A percentile compares a stretch with the other conserved stretches of the same genome.
These are phyloP conservation scores for Caenorhabditis sp. DNA, from an alignment of 2,888 invertebrate species.

Conservation along the genomic window DNA sequence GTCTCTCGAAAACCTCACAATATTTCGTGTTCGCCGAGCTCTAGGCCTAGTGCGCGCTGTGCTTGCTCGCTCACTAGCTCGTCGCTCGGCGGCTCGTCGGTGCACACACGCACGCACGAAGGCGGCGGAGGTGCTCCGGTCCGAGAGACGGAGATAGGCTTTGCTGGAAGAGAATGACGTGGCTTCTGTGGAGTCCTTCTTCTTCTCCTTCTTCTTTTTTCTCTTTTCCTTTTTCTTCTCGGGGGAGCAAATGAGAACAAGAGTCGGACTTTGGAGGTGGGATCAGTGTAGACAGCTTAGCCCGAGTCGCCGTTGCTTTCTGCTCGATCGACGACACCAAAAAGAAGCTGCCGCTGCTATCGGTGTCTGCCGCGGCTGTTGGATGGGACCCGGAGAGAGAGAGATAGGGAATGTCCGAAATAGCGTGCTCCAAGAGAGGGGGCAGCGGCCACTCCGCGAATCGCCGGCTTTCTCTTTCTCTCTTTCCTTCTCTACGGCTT, in stretches of 20 bases:
- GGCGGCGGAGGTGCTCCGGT: not conserved
- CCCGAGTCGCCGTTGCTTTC: constrained; percentile 28
- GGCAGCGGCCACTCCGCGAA: constrained; percentile 22
- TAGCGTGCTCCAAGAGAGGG: constrained; percentile 26
- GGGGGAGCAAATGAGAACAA: constrained; percentile 16
- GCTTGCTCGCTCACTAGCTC: constrained; percentile 17
- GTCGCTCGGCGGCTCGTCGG: not conserved
- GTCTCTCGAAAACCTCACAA: constrained; percentile 24
- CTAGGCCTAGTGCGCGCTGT: constrained; percentile 15
- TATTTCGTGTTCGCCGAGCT: constrained; percentile 18
- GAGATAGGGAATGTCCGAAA: constrained; percentile 12
- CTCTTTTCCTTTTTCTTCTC: too few species aligned
- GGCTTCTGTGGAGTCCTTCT: too few species aligned
- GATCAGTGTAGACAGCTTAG: constrained; percentile 45
- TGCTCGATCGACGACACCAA: constrained; percentile 54
- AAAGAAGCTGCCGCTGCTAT: constrained; percentile 53
- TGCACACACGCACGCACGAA: constrained; percentile 15
- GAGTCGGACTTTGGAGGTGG: constrained; percentile 41
- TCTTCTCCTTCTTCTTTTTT: too few species aligned
- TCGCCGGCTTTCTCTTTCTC: constrained; percentile 34
- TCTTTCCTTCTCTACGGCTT: too few species aligned
- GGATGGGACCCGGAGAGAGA: constrained; percentile 30
- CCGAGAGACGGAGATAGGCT: not conserved
- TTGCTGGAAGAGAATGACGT: constrained; percentile 26
- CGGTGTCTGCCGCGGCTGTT: constrained; percentile 39